Evolutionary conservation across 2,888 invertebrate genomes (phyloP), one percentile per base, ranked within the genome.

Genomic region (Elysia crispata): DNA sequence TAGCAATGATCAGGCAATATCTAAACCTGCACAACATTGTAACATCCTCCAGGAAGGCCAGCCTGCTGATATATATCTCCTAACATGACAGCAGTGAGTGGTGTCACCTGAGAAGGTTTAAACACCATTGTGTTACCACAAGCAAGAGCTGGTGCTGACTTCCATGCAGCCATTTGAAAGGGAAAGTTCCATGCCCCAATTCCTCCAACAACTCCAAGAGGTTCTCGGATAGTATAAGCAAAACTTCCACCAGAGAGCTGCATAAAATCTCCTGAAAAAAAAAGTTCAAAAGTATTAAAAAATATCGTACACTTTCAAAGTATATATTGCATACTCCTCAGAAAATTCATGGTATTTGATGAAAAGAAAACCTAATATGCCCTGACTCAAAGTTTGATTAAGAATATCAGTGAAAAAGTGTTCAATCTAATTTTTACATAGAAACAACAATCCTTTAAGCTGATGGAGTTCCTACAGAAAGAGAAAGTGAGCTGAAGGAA

Each of bases 181-280:
- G 94, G 94, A 87, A 93, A 94, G 88, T 94, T 94, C 94, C 94
- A 94, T 1, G 94, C 94, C 5, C 93, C 94, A 64, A 94, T 93
- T 18, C 93, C 94, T 1, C 92, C 94, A 30, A 93, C 92, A 1
- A 94, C 93, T 1, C 94, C 94, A 15, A 94, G 87, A 0, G 94
- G 93, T 84, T 94, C 94, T 25, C 93, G 85, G 6, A 92, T 87
- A 1, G 94, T 93, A 88, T 93, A 93, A 15, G 93, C 93, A 89
- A 93, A 94, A 70, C 92, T 92, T 0, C 92, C 92, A 54, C 88
- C 88, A 30, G 91, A 84, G 28, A 93, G 87, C 0, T 91, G 91
- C 49, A 93, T 86, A 84, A 93, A 93, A 66, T 92, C 90, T 20
- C 94, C 94, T 93, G 81, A 23, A 41, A 41, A n/a, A n/a, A n/a